phyloP scores from a whole-genome alignment of 1,140 invertebrate genomes.

The Pseudoatta argentina region DNA sequence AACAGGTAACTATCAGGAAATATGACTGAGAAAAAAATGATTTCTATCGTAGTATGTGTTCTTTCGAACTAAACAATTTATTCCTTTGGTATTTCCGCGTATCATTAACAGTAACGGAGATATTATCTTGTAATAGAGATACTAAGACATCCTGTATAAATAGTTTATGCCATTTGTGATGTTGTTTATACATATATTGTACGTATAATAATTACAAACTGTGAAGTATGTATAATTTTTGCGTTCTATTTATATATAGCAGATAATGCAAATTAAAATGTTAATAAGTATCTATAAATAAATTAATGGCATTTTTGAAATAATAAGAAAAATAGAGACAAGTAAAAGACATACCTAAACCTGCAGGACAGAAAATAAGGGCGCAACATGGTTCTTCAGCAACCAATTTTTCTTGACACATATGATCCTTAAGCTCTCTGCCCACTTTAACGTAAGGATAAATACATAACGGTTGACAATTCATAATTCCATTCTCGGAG shows the following conservation, averaged over 20 bases:
- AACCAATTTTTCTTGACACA: conserved; percentile 90
- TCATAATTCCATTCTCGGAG: conserved; percentile 86
- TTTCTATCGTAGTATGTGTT: no score
- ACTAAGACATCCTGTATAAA: no score
- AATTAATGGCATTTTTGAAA: neutral
- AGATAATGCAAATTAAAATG: neutral
- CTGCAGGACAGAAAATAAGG: conserved; percentile 88
- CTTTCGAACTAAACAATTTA: no score
- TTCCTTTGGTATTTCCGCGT: no score
- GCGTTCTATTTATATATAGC: neutral
- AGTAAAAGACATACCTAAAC: conserved; percentile 83
- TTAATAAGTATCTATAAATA: neutral
- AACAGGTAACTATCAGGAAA: no score
- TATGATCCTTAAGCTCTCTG: conserved; percentile 89
- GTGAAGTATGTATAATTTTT: no score
- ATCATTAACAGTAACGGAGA: no score
- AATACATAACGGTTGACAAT: conserved; percentile 90
- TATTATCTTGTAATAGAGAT: no score
- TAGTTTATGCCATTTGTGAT: no score
- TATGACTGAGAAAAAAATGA: no score
- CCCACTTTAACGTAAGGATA: conserved; percentile 89
- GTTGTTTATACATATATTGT: no score
- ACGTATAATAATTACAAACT: no score
- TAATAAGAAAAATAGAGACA: neutral
- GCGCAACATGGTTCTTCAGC: conserved; percentile 93